These are phyloP conservation scores for Crematogaster levior DNA, from an alignment of 2,888 invertebrate genomes.

Conservation along the genomic window DNA sequence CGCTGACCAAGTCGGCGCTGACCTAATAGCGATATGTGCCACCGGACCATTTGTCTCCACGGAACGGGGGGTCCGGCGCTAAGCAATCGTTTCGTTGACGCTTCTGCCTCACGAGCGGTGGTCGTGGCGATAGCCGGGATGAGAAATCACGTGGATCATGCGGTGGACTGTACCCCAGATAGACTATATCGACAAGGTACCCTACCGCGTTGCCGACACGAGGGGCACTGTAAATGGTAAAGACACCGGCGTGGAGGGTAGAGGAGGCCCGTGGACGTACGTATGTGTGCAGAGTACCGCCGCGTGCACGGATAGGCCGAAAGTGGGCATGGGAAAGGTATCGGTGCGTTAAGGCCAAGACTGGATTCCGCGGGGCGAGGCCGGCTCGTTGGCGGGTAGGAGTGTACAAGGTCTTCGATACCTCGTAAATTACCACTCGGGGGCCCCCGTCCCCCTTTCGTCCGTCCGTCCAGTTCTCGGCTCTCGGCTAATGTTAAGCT, in stretches of 20 bases:
- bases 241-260: conserved; percentile 60
- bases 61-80: conserved; percentile 63
- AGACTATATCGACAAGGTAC: conserved; percentile 76
- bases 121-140: conserved; percentile 65
- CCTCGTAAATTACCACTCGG: conserved; percentile 84
- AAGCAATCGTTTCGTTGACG: conserved; percentile 70
- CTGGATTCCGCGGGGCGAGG: conserved; percentile 83
- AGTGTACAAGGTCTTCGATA: conserved; percentile 85
- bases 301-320: conserved; percentile 73
- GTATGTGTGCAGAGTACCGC: not conserved
- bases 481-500: conserved; percentile 74
- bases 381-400: conserved; percentile 83
- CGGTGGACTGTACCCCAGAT: conserved; percentile 61
- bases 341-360: conserved; percentile 82
- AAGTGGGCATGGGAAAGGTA: conserved; percentile 81
- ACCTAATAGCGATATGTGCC: conserved; percentile 70
- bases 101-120: conserved; percentile 52
- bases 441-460: conserved; percentile 55
- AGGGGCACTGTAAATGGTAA: conserved; percentile 76
- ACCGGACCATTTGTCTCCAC: conserved; percentile 67
- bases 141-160: conserved; percentile 72
- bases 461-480: conserved; percentile 65
- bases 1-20: conserved; percentile 19
- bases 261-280: conserved; percentile 22
- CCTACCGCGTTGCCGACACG: conserved; percentile 75